Conservation (phyloP, 1,140 invertebrate species). For the Gonioctena quinquepunctata region DNA sequence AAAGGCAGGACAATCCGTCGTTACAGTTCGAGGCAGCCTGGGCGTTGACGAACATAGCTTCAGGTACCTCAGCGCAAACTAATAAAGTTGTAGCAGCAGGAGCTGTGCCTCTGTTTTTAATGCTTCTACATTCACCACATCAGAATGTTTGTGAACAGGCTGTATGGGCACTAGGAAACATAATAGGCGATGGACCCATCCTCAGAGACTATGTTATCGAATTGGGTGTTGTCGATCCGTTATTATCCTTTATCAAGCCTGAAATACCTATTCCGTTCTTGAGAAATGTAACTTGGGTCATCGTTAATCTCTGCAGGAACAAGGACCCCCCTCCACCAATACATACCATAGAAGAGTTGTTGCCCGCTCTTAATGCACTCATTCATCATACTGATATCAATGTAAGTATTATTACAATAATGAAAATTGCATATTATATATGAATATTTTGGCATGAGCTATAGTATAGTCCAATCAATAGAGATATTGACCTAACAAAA, state of each 20-base stretch:
- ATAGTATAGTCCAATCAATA: no score
- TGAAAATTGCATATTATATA: no score
- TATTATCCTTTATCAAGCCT: constrained; percentile 89
- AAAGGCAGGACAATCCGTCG: constrained; percentile 83
- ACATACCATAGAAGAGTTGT: constrained; percentile 86
- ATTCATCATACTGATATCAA: constrained; percentile 96
- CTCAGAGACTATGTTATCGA: constrained; percentile 91
- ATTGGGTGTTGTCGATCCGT: constrained; percentile 84
- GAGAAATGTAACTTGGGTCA: constrained; percentile 97
- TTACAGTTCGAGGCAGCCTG: constrained; percentile 99
- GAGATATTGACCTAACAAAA: no score
- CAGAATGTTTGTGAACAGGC: constrained; percentile 99
- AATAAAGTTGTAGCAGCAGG: constrained; percentile 92
- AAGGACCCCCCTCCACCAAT: constrained; percentile 91
- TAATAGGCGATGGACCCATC: constrained; percentile 89
- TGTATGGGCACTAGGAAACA: constrained; percentile 95
- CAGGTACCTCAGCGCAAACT: constrained; percentile 94
- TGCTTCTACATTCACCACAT: constrained; percentile 87
- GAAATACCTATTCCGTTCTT: constrained; percentile 92
- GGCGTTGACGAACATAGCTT: constrained; percentile 99
- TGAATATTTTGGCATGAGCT: no score
- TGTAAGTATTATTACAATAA: constrained; percentile 66
- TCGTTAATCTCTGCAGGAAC: constrained; percentile 95
- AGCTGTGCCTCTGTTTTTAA: constrained; percentile 93
- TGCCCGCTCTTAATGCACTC: constrained; percentile 91